These are phyloP conservation scores for Gila orcuttii DNA, from an alignment of 2,113 vertebrate species.

Conservation along the genomic window DNA sequence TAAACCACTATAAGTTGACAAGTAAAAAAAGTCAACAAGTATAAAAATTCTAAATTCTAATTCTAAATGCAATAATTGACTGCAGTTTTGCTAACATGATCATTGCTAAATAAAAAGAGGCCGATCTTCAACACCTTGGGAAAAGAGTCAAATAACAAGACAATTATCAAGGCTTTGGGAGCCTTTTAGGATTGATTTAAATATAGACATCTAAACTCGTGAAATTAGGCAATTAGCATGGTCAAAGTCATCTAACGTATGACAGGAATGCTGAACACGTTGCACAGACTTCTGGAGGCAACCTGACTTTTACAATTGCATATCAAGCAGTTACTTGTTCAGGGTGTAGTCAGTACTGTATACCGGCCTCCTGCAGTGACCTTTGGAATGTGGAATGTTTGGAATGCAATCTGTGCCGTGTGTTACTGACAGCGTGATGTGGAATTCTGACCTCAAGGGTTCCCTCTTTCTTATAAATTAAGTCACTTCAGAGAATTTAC, in stretches of 20 bases:
- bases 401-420: conserved; percentile 33
- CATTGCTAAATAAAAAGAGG: neutral
- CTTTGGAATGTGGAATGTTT: conserved; percentile 44
- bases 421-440: conserved; percentile 23
- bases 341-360: conserved; percentile 33
- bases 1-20: neutral
- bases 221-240: neutral
- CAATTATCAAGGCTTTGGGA: neutral
- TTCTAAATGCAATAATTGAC: neutral
- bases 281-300: neutral
- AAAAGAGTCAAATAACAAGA: conserved; percentile 12
- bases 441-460: conserved; percentile 37
- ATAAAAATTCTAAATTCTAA: too few species aligned
- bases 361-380: conserved; percentile 24
- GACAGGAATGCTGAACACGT: conserved; percentile 4
- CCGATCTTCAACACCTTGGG: neutral
- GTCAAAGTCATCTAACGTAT: neutral
- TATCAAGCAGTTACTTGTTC: conserved; percentile 9
- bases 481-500: neutral
- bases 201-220: conserved; percentile 9
- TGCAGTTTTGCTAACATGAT: neutral
- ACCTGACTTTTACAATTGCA: neutral
- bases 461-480: conserved; percentile 18
- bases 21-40: neutral
- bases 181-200: neutral